Evolutionary conservation across 2,113 vertebrate species (phyloP), one percentile per base, ranked within the genome.

Genomic region (Corythoichthys haematopterus): DNA sequence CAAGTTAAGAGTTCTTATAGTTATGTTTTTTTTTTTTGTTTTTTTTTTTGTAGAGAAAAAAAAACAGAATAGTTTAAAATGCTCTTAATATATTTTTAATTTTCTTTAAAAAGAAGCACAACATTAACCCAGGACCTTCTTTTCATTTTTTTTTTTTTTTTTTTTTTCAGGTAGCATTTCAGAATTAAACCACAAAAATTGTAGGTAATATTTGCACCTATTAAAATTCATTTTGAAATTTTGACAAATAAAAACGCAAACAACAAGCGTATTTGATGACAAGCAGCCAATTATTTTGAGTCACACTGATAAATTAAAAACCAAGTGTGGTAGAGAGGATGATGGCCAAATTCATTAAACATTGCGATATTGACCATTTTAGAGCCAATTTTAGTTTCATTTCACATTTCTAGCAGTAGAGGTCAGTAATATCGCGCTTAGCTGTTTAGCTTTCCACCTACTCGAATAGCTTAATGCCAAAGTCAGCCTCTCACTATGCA

Each of bases 361-460:
- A 50, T 50, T 4, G 9, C 4, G 3, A 43, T 43, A 50, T 47
- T 47, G 47, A 50, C 47, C 2, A 4, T 50, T 4, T 50, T 50
- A 20, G 28, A 55, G 53, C 10, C 28, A 35, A 35, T 47, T 46
- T 20, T 1, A 28, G 45, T 9, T 38, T 12, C 68, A 36, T 77
- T 67, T 37, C 64, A 64, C 68, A 33, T 53, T 71, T 77, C 65
- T 64, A 74, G 86, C 88, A 88, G 87, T 76, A 0, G 86, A 76
- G 68, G 88, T 80, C 86, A 81, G 69, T 80, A 80, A 66, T 80
- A 75, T 65, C 48, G 68, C 50, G 77, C 35, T 1, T 46, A 4
- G 1, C 15, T 65, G 50, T 7, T 3, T 12, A 10, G n/a, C 1
- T 36, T 57, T 36, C 55, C 33, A 36, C 5, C 13, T 64, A 12